Conservation (phyloP, 2,113 vertebrate species). For the Triplophysa siluroides region DNA sequence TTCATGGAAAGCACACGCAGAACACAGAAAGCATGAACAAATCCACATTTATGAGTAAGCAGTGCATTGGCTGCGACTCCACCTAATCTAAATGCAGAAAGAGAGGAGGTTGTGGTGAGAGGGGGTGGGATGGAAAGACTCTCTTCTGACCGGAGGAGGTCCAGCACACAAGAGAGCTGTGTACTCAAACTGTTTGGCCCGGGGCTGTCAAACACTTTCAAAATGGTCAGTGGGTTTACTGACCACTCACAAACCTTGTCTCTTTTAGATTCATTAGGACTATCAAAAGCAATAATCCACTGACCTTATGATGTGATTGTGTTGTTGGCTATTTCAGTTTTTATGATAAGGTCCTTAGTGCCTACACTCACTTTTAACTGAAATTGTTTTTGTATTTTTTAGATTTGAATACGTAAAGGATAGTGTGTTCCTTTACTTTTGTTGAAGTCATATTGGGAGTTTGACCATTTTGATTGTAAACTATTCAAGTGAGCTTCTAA, state of each 20-base stretch:
- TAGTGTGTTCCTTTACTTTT: too few relatives aligned
- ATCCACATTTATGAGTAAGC: background rate
- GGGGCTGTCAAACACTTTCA: background rate
- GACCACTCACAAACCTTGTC: background rate
- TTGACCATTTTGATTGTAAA: too few relatives aligned
- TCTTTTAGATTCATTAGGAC: background rate
- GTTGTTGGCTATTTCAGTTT: too few relatives aligned
- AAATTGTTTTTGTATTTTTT: too few relatives aligned
- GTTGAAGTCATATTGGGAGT: background rate
- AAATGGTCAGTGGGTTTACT: constrained; percentile 3
- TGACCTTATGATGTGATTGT: too few relatives aligned
- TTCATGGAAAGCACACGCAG: constrained; percentile 21
- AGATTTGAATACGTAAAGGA: too few relatives aligned
- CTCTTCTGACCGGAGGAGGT: constrained; percentile 8
- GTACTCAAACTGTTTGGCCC: background rate
- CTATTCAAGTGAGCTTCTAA: too few relatives aligned
- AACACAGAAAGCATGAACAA: constrained; percentile 37
- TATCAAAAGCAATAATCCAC: too few relatives aligned
- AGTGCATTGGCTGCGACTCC: constrained; percentile 7
- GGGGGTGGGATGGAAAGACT: constrained; percentile 20
- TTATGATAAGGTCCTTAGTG: too few relatives aligned
- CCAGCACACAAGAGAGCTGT: constrained; percentile 16
- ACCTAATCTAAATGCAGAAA: constrained; percentile 38
- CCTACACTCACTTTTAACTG: too few relatives aligned
- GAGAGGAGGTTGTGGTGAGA: constrained; percentile 25